phyloP scores from a whole-genome alignment of 1,140 invertebrate genomes.

The Formica selysi region DNA sequence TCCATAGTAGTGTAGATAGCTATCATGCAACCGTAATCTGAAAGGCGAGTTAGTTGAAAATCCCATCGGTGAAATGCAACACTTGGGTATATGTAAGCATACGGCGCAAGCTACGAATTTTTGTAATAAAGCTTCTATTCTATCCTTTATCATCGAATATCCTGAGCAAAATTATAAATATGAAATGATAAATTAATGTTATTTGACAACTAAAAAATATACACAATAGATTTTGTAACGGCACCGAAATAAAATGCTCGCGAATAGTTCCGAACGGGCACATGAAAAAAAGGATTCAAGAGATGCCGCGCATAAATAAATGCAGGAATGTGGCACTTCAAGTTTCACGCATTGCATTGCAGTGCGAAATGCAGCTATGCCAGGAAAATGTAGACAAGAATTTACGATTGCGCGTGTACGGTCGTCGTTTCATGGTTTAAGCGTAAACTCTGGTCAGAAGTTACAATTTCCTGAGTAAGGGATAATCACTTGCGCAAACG shows the following conservation, averaged over 20 bases:
- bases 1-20: slow-evolving; percentile 69
- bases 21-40: slow-evolving; percentile 68
- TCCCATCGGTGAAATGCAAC: slow-evolving; percentile 65
- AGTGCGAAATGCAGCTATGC: slow-evolving; percentile 69
- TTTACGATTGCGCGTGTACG: slow-evolving; percentile 52
- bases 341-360: slow-evolving; percentile 64
- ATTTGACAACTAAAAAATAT: background rate
- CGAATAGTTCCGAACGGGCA: slow-evolving; percentile 46
- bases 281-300: slow-evolving; percentile 34
- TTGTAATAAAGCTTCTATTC: background rate
- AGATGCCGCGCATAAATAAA: slow-evolving; percentile 67
- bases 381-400: slow-evolving; percentile 65
- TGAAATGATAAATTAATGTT: background rate
- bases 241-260: background rate
- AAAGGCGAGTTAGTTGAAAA: slow-evolving; percentile 45
- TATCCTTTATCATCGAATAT: background rate
- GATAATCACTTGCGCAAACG: slow-evolving; percentile 23
- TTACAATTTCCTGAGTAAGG: slow-evolving; percentile 40
- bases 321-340: slow-evolving; percentile 75
- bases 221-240: background rate
- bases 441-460: slow-evolving; percentile 38
- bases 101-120: slow-evolving; percentile 34
- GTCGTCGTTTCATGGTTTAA: slow-evolving; percentile 27
- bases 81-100: slow-evolving; percentile 48
- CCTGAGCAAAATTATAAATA: background rate